Evolutionary conservation across 2,888 invertebrate species (phyloP), one percentile per base, ranked within the genome.

Genomic region (Euzophera pinguis): DNA sequence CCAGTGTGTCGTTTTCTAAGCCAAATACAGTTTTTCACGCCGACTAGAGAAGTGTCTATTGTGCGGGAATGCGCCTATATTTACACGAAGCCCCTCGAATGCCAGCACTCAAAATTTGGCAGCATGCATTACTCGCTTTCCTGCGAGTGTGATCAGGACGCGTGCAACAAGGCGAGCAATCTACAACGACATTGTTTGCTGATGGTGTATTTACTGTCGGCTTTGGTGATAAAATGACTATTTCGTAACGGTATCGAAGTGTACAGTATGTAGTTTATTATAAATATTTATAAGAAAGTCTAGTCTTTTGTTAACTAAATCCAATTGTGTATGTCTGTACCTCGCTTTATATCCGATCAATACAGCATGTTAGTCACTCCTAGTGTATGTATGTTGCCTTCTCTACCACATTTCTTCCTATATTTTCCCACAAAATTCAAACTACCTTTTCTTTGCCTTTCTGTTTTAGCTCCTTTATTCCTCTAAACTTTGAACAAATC

Each of bases 61-160:
- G 34, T 87, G 22, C 67, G 89, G 35, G 87, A 88, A 60, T 89
- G 89, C 61, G 87, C 87, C 1, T 82, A 82, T 50, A 49, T 74
- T 0, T 81, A 86, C 61, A 59, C 61, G 1, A 57, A 65, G 13
- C 77, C 78, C 0, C 38, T 82, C 0, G 59, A 57, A 10, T 88
- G 88, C 55, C 57, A 56, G 6, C 67, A 65, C 39, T 87, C 87
- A 0, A 78, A 76, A 53, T 84, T 81, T 60, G 79, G 75, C 54
- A 65, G 69, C 14, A 52, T 86, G 56, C 86, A 87, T 69, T 84
- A 77, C 63, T 85, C 87, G 12, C 53, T 69, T 9, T 73, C 75
- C 0, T 89, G 88, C 56, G 88, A 87, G 61, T 89, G 89, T 54
- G 64, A 63, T 0, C 59, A 62, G 8, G 81, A 88, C 49, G 87